Evolutionary conservation across 2,888 invertebrate species (phyloP).

Genomic region (Ephialtes manifestator): DNA sequence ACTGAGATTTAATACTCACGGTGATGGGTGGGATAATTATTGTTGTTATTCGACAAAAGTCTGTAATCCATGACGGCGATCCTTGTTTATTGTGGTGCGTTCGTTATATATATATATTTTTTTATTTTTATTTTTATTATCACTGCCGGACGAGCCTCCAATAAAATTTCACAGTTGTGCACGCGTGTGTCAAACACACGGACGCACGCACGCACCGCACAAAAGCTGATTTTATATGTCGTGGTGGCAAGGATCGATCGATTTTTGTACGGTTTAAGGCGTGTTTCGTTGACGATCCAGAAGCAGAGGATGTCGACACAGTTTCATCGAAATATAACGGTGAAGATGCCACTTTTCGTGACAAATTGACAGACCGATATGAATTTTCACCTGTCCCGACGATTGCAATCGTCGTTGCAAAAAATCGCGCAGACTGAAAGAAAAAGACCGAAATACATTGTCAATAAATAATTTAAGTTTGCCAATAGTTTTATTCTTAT

Average conservation of each 20-base stretch:
- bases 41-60: slow-evolving; percentile 77
- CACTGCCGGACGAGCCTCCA: slow-evolving; percentile 37
- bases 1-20: slow-evolving; percentile 76
- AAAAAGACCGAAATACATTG: not conserved
- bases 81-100: slow-evolving; percentile 45
- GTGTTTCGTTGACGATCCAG: slow-evolving; percentile 1
- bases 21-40: slow-evolving; percentile 78
- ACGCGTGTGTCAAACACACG: slow-evolving; percentile 25
- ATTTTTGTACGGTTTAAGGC: slow-evolving; percentile 15
- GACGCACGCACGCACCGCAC: slow-evolving; percentile 42
- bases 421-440: slow-evolving; percentile 15
- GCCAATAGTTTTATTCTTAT: not conserved
- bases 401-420: slow-evolving; percentile 21
- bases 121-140: slow-evolving; percentile 27
- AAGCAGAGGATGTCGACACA: slow-evolving; percentile 9
- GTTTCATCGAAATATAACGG: slow-evolving; percentile 31
- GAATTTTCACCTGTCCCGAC: slow-evolving; percentile 6
- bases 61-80: slow-evolving; percentile 78
- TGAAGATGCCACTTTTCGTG: slow-evolving; percentile 26
- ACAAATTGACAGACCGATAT: slow-evolving; percentile 27
- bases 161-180: slow-evolving; percentile 5
- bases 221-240: slow-evolving; percentile 34
- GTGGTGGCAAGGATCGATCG: slow-evolving; percentile 67
- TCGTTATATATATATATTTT: slow-evolving; percentile 19
- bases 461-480: not conserved